Percentiles rank a stretch among this genome's conserved stretches.
Conservation (phyloP, 2,888 invertebrate genomes). For the Euphydryas editha region DNA sequence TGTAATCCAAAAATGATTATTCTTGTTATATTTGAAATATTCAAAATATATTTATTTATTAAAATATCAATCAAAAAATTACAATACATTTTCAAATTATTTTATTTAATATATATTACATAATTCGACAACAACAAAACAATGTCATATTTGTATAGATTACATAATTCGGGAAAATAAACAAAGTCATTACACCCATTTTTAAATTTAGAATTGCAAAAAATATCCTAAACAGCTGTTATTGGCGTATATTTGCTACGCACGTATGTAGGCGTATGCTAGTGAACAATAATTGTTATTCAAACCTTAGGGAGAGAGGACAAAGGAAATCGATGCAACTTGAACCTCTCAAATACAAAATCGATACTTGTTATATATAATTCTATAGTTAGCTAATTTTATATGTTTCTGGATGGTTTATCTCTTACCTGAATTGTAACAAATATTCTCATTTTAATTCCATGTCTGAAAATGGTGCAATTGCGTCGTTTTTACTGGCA, state of each 20-base stretch:
- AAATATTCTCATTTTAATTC: conserved; percentile 78
- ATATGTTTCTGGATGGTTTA: conserved; percentile 11
- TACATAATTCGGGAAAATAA: conserved; percentile 45
- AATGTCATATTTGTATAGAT: conserved; percentile 51
- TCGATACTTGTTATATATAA: conserved; percentile 32
- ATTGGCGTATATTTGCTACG: conserved; percentile 15
- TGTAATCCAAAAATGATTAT: no score
- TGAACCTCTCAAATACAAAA: conserved; percentile 48
- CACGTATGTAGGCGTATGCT: conserved; percentile 20
- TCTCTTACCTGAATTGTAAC: conserved; percentile 69
- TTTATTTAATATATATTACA: conserved; percentile 32
- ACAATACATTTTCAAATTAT: neutral
- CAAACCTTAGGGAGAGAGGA: conserved; percentile 66
- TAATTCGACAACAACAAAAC: conserved; percentile 62
- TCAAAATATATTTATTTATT: no score
- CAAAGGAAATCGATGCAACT: conserved; percentile 80
- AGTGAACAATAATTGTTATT: conserved; percentile 26
- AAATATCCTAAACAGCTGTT: conserved; percentile 13
- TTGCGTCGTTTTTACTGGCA: conserved; percentile 85
- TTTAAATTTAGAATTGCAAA: conserved; percentile 20
- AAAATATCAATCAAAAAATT: neutral
- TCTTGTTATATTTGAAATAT: no score
- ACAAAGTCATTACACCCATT: conserved; percentile 33
- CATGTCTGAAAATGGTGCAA: conserved; percentile 80
- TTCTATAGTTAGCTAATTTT: neutral